These are phyloP conservation scores for Saiga tatarica DNA, from an alignment of 2,113 vertebrate genomes.

Conservation along the genomic window DNA sequence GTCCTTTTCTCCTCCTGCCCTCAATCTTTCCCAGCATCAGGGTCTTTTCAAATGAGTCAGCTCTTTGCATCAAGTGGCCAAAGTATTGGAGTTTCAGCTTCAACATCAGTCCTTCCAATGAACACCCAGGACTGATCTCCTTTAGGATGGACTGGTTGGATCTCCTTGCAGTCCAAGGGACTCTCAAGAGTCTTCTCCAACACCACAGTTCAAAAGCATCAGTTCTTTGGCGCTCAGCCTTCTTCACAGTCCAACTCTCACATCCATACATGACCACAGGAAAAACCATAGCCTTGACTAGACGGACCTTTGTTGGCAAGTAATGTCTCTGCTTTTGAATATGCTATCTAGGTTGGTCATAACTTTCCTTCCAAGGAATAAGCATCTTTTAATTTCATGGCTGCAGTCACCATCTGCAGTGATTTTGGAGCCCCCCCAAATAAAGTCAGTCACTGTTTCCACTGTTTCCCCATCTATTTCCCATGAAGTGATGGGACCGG, in stretches of 20 bases:
- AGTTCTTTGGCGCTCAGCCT: accelerated
- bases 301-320: neutral
- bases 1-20: neutral
- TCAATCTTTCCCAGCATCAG: neutral
- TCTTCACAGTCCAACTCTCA: neutral
- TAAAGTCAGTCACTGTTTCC: neutral
- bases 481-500: neutral
- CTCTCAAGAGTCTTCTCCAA: neutral
- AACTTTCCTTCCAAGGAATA: neutral
- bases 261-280: neutral
- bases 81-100: neutral
- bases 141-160: neutral
- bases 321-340: neutral
- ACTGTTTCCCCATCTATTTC: neutral
- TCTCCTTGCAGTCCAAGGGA: neutral
- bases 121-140: neutral
- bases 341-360: neutral
- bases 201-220: neutral
- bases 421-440: neutral
- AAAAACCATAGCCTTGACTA: neutral
- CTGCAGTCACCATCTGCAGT: neutral
- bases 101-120: neutral
- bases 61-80: neutral
- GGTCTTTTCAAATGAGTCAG: neutral
- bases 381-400: neutral